Evolutionary conservation across 2,113 vertebrate genomes (phyloP).

Genomic region (Falco punctatus): DNA sequence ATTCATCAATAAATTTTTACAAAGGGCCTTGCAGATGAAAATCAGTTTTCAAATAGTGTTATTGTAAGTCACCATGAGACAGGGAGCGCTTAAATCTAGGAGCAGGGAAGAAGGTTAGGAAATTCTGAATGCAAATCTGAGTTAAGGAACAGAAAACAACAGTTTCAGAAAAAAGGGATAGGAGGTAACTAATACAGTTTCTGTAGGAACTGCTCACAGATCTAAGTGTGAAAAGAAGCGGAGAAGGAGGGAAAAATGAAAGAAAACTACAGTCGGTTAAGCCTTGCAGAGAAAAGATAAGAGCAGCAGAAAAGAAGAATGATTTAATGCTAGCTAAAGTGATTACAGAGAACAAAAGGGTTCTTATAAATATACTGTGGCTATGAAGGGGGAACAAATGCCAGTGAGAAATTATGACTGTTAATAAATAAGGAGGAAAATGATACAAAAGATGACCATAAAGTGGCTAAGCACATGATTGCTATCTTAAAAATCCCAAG

Average conservation of each 20-base stretch:
- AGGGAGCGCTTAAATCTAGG: background rate
- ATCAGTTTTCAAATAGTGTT: background rate
- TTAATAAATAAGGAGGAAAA: slow-evolving; percentile 46
- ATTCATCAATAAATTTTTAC: slow-evolving; percentile 7
- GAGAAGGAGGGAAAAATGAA: slow-evolving; percentile 16
- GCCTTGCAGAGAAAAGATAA: slow-evolving; percentile 56
- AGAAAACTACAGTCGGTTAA: slow-evolving; percentile 1
- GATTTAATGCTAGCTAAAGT: slow-evolving; percentile 56
- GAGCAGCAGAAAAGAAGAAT: slow-evolving; percentile 26
- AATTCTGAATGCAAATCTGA: background rate
- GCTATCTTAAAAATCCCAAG: background rate
- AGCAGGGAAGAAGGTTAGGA: background rate
- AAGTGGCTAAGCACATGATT: background rate
- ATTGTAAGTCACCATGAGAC: background rate
- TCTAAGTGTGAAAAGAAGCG: background rate
- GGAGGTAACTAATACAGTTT: background rate
- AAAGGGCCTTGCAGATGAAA: background rate
- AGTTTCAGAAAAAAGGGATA: background rate
- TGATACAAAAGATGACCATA: background rate
- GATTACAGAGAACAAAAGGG: slow-evolving; percentile 61
- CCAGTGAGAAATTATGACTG: slow-evolving; percentile 37
- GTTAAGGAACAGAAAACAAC: background rate
- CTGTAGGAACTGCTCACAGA: background rate
- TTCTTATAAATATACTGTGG: slow-evolving; percentile 15
- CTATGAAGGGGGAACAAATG: background rate